A percentile compares a stretch with the other conserved stretches of the same genome.
phyloP scores from a whole-genome alignment of 2,888 invertebrate species.

The Ashinkailepas kermadecensis region DNA sequence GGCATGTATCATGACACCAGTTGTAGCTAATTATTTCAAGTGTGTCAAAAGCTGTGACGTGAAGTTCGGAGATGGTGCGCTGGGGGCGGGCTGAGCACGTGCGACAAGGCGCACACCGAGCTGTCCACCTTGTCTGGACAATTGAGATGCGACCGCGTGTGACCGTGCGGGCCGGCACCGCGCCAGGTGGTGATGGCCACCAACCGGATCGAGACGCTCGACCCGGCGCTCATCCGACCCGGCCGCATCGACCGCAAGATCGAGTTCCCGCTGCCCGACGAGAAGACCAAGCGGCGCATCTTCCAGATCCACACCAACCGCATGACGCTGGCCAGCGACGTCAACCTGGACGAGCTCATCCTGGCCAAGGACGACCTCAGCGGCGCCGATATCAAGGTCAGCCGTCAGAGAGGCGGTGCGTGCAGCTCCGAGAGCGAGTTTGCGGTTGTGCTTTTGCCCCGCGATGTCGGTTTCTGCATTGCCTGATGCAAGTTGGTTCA shows the following conservation, averaged over 20 bases:
- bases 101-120: too few species aligned
- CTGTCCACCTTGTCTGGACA: too few species aligned
- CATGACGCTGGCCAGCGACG: conserved; percentile 96
- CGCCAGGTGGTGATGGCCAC: conserved; percentile 73
- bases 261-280: conserved; percentile 97
- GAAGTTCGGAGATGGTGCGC: too few species aligned
- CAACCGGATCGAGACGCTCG: conserved; percentile 95
- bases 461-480: not conserved
- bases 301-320: conserved; percentile 98
- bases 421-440: too few species aligned
- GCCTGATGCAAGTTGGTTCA: too few species aligned
- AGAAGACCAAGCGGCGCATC: conserved; percentile 93
- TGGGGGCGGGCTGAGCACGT: too few species aligned
- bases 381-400: conserved; percentile 86
- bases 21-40: too few species aligned
- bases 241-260: conserved; percentile 99
- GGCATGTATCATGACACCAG: too few species aligned
- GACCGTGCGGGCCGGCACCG: too few species aligned
- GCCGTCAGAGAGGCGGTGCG: not conserved
- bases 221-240: conserved; percentile 96
- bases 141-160: too few species aligned
- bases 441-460: not conserved
- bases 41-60: too few species aligned
- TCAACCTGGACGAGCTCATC: conserved; percentile 92
- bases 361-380: conserved; percentile 99